phyloP scores from a whole-genome alignment of 1,140 invertebrate species.

The Musca domestica region DNA sequence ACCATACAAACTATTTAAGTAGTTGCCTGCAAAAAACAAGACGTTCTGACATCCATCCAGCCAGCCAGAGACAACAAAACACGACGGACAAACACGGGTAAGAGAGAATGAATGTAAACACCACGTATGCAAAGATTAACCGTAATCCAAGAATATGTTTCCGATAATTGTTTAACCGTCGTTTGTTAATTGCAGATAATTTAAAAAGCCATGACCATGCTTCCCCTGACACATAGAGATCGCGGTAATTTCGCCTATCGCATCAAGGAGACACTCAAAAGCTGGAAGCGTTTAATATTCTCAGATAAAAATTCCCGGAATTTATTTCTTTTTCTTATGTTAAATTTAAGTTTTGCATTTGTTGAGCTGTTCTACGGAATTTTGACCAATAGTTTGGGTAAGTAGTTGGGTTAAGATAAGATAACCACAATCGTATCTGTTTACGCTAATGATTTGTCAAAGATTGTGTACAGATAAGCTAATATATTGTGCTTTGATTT shows the following conservation, averaged over 20 bases:
- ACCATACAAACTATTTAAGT: neutral
- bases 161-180: no score
- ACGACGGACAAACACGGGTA: neutral
- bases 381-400: slow-evolving; percentile 90
- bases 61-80: slow-evolving; percentile 2
- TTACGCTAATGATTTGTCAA: neutral
- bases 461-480: neutral
- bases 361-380: slow-evolving; percentile 94
- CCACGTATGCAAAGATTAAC: slow-evolving; percentile 11
- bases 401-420: slow-evolving; percentile 31
- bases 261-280: slow-evolving; percentile 69
- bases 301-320: slow-evolving; percentile 92
- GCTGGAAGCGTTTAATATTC: slow-evolving; percentile 84
- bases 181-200: neutral
- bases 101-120: slow-evolving; percentile 2
- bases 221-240: slow-evolving; percentile 77
- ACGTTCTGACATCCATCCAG: neutral
- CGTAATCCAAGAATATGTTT: no score
- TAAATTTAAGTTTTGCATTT: slow-evolving; percentile 95
- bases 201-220: slow-evolving; percentile 32
- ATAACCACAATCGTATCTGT: neutral
- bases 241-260: slow-evolving; percentile 63
- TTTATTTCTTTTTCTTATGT: slow-evolving; percentile 88
- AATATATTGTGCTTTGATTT: neutral
- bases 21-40: neutral